These are phyloP conservation scores for Uropsilus gracilis DNA, from an alignment of 2,113 vertebrate genomes.

Conservation along the genomic window DNA sequence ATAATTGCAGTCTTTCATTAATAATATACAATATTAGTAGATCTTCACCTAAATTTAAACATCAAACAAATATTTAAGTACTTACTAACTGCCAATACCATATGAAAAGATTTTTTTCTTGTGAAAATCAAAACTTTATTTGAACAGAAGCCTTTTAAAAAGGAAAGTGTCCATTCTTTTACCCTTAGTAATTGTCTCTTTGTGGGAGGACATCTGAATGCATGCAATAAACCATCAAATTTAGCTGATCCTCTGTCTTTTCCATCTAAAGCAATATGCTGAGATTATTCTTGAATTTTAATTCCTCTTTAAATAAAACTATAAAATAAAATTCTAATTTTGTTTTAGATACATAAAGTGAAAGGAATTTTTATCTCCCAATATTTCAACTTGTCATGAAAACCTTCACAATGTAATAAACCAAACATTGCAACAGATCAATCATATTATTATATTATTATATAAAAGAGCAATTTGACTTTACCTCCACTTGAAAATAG, in stretches of 20 bases:
- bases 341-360: neutral
- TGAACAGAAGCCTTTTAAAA: neutral
- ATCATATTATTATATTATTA: neutral
- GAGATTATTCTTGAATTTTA: slow-evolving; percentile 30
- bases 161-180: neutral
- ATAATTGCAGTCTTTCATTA: neutral
- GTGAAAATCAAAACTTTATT: slow-evolving; percentile 33
- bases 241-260: neutral
- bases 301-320: slow-evolving; percentile 33
- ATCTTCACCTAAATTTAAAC: neutral
- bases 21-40: neutral
- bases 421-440: neutral
- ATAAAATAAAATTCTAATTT: slow-evolving; percentile 34
- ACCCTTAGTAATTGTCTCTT: neutral
- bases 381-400: neutral
- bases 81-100: neutral
- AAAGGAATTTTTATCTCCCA: neutral
- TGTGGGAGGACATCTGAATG: neutral
- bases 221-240: neutral
- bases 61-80: neutral
- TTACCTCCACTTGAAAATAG: neutral
- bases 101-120: neutral
- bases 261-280: neutral
- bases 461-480: neutral
- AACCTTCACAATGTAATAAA: neutral